Base-by-base conservation (phyloP, 2,888 invertebrate species). In the Stegana nigrithorax region DNA sequence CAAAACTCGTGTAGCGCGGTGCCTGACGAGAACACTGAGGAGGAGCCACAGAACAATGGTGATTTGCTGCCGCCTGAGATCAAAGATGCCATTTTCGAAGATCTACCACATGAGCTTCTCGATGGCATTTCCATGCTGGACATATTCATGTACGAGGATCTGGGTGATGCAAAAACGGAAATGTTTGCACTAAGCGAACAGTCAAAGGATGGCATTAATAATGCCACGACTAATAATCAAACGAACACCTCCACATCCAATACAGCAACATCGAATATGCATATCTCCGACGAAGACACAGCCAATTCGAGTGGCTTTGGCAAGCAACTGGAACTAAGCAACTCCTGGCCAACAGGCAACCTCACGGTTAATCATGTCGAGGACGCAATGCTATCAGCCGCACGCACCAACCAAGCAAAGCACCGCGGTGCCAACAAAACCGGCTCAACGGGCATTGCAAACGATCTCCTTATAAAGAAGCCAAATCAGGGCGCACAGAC, bases 91-190 rank as follows among this genome's bases (percentile, higher is more conserved):
- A 93, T 94, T 81, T 92, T 94, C 75, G 92, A 94, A 87, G 94
- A 94, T 80, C 85, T 94, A 25, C 93, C 93, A 25, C 93, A 93
- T 74, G 94, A 94, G 81, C 87, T 94, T 59, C 85, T 94, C 25
- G 93, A 94, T 81, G 93, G 93, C 8, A 93, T 94, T 78, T 93
- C 93, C 1, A 92, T 94, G 90, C 91, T 94, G 85, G 94, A 94
- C 78, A 93, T 94, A 73, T 93, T 93, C 73, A 89, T 89, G 53
- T 91, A 90, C 75, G 92, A 92, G 79, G 91, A 92, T 80, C 84
- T 91, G 60, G 67, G 77, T 14, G 81, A 81, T 42, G 61, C 56
- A 53, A 82, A 89, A 82, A 88, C 87, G 65, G 91, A 91, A 58
- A 80, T 83, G 59, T 89, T 90, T 68, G 66, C 76, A 39, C 79